Conservation (phyloP, 2,797 vertebrate genomes). For the Mormyrus hasselquistii region DNA sequence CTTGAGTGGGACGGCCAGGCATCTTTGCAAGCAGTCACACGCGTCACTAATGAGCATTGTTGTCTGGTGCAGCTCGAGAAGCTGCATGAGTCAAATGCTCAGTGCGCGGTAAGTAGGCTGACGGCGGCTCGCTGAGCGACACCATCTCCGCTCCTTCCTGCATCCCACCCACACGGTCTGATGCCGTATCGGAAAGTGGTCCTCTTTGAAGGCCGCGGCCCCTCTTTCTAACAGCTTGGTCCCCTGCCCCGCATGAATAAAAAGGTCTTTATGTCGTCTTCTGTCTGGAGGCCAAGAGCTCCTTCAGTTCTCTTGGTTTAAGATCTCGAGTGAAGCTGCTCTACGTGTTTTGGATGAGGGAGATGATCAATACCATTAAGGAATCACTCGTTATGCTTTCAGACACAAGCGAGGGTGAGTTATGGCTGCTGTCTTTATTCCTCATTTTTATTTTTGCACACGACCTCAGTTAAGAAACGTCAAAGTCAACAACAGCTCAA, state of each 20-base stretch:
- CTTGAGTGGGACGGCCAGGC: not conserved
- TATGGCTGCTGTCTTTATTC: not conserved
- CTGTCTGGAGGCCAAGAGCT: conserved; percentile 1
- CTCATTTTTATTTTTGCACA: not conserved
- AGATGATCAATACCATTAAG: not conserved
- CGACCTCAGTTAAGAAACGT: not conserved
- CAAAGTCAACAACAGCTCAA: not conserved
- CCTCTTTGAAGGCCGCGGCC: not conserved
- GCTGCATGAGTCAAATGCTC: not conserved
- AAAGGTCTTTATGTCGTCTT: not conserved
- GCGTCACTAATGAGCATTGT: not conserved
- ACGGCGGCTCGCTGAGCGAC: too few relatives aligned
- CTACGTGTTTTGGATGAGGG: not conserved
- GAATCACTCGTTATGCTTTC: not conserved
- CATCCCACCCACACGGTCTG: not conserved
- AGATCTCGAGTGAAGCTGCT: not conserved
- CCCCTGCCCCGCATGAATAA: not conserved
- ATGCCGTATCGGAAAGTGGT: not conserved
- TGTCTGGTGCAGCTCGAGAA: not conserved
- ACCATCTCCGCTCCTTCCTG: not conserved
- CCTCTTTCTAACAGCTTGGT: not conserved
- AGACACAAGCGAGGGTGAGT: not conserved
- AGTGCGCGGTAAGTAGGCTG: not conserved
- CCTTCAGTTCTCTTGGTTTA: not conserved
- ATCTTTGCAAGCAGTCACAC: not conserved